phyloP scores from a whole-genome alignment of 2,888 invertebrate genomes.

The Netelia virgata region DNA sequence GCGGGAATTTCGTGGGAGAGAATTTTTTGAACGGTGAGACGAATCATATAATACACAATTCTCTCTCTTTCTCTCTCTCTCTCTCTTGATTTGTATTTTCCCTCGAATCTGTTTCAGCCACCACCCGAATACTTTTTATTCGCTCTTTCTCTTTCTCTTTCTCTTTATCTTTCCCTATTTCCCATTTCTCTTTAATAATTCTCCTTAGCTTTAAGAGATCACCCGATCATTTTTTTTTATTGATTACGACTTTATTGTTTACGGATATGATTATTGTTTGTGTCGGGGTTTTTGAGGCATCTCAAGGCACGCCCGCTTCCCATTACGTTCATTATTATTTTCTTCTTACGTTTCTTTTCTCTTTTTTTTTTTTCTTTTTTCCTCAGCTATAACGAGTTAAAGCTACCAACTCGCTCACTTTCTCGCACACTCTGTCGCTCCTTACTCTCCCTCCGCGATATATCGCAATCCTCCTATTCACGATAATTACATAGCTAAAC shows the following conservation, averaged over 20 bases:
- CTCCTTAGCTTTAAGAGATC: conserved; percentile 64
- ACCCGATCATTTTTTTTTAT: conserved; percentile 71
- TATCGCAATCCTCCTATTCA: conserved; percentile 19
- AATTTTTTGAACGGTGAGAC: conserved; percentile 68
- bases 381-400: conserved; percentile 59
- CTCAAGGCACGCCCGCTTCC: conserved; percentile 82
- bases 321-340: conserved; percentile 51
- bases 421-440: conserved; percentile 44
- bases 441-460: conserved; percentile 36
- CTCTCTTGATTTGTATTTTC: conserved; percentile 45
- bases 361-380: conserved; percentile 19
- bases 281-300: conserved; percentile 80
- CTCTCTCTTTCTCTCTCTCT: conserved; percentile 54
- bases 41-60: conserved; percentile 67
- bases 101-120: conserved; percentile 63
- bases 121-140: conserved; percentile 58
- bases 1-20: conserved; percentile 59
- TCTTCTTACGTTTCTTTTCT: conserved; percentile 6
- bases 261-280: conserved; percentile 82
- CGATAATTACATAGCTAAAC: conserved; percentile 37
- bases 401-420: conserved; percentile 46
- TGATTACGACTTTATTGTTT: conserved; percentile 70
- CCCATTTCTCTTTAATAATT: conserved; percentile 59
- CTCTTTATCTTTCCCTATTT: background rate
- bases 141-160: conserved; percentile 26